phyloP scores from a whole-genome alignment of 2,113 vertebrate species.

The Hypanus sabinus region DNA sequence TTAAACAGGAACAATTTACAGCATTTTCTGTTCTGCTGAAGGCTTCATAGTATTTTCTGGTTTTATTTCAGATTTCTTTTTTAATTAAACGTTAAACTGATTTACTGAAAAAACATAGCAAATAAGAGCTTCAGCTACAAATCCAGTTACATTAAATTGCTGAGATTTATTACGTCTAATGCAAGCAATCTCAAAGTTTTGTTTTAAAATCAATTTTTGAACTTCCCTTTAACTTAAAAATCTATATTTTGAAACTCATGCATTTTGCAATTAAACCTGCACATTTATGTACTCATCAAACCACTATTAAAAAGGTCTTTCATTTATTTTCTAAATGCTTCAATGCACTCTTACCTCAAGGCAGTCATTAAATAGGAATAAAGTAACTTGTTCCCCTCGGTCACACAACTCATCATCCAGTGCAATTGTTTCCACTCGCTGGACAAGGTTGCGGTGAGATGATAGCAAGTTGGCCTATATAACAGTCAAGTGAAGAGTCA shows the following conservation, averaged over 20 bases:
- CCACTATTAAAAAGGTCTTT: background rate
- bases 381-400: conserved; percentile 86
- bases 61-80: background rate
- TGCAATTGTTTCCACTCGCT: conserved; percentile 80
- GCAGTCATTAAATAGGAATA: conserved; percentile 96
- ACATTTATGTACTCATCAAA: background rate
- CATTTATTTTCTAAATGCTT: too few species aligned
- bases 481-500: background rate
- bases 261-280: background rate
- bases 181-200: background rate
- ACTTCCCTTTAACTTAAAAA: background rate
- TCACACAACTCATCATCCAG: conserved; percentile 90
- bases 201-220: background rate
- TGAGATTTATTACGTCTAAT: background rate
- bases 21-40: too few species aligned
- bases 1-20: too few species aligned
- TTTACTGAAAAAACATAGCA: background rate
- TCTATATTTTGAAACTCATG: background rate
- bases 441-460: conserved; percentile 85
- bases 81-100: background rate
- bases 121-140: background rate
- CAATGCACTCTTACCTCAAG: conserved; percentile 69
- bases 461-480: conserved; percentile 88
- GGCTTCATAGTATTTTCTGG: too few species aligned
- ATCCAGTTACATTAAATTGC: background rate